Evolutionary conservation across 2,888 invertebrate species (phyloP).

Genomic region (Xanthostigma xanthostigma): DNA sequence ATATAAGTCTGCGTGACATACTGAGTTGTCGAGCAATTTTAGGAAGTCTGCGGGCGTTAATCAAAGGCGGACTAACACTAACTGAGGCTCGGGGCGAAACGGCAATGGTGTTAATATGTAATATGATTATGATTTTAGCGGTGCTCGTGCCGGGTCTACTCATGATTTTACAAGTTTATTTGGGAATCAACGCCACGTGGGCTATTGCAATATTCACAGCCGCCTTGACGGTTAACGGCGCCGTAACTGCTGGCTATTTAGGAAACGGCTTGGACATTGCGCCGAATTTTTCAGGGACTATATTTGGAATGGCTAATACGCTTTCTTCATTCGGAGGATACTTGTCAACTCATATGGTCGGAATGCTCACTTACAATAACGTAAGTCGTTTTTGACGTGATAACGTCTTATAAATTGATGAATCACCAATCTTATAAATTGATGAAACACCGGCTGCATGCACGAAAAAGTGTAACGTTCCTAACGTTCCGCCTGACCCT

Average conservation of each 20-base stretch:
- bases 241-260: constrained; percentile 72
- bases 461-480: no score
- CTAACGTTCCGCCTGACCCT: no score
- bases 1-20: no score
- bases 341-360: constrained; percentile 69
- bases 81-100: no score
- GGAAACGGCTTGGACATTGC: constrained; percentile 79
- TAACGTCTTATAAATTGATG: no score
- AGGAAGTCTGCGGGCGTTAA: no score
- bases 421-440: no score
- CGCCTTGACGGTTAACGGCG: constrained; percentile 71
- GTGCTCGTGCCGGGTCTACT: constrained; percentile 48
- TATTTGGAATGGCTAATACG: constrained; percentile 80
- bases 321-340: constrained; percentile 71
- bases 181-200: constrained; percentile 51
- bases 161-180: constrained; percentile 58
- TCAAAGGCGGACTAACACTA: no score
- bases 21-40: no score
- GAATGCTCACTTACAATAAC: constrained; percentile 53
- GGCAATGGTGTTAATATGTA: background rate
- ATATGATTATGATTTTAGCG: constrained; percentile 27
- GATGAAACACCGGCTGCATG: no score
- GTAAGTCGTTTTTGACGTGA: constrained; percentile 30
- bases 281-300: constrained; percentile 78
- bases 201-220: constrained; percentile 66